Evolutionary conservation across 2,113 vertebrate genomes (phyloP), one percentile per base, ranked within the genome.

Genomic region (Hepsetus odoe): DNA sequence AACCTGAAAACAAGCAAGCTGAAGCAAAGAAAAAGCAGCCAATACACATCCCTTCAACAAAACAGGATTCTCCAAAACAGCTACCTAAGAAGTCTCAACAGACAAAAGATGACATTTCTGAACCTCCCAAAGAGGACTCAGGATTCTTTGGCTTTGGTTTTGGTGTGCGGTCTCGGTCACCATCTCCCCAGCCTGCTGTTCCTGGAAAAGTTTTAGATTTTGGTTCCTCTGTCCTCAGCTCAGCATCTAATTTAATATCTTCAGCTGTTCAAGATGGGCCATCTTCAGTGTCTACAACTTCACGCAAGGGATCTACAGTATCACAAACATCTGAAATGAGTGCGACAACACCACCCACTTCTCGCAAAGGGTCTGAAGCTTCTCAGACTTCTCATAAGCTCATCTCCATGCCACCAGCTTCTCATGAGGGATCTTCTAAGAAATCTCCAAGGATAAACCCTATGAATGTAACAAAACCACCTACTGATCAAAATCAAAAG

Each of bases 131-230:
- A 76, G 93, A 92, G 33, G 73, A 58, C 62, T 92, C 0, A 89
- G 91, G 83, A 90, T 91, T 81, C 20, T 95, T 96, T 83, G 93
- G 93, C 80, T 91, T 95, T 79, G 93, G 89, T 53, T 71, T 94
- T 53, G 94, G 92, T 61, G 86, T 75, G 82, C 46, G 80, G 77
- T 24, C 59, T 73, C 72, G 64, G 67, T 66, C 83, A 24, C 74
- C 80, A 6, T 82, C 82, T 6, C 67, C 85, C 56, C 88, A 80
- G 33, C 74, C 78, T 69, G 62, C 74, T 77, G 69, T 64, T 65
- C 86, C 90, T 51, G 91, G 91, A 13, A 94, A 93, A 74, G 90
- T 94, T 86, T 89, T 95, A 93, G 85, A 87, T 83, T 90, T 82
- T 78, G 80, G 90, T 3, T 82, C 92, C 76, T 83, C 93, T 26